These are phyloP conservation scores for Gobio occitaniae DNA, from an alignment of 2,797 vertebrate genomes.

Conservation along the genomic window DNA sequence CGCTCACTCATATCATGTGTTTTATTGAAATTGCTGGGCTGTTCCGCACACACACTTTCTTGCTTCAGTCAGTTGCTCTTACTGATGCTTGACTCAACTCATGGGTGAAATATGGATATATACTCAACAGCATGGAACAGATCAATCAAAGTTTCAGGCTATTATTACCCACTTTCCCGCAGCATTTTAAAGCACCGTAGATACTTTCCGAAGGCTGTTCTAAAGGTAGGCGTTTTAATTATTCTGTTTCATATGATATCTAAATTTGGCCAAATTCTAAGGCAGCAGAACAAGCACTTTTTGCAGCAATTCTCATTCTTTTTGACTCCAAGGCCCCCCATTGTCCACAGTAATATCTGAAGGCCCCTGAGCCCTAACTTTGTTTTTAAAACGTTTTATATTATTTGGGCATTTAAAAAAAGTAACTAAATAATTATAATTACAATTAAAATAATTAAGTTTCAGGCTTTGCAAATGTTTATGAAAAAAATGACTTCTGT, in stretches of 20 bases:
- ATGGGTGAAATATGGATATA: conserved; percentile 26
- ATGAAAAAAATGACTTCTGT: too few species aligned
- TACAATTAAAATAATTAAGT: background rate
- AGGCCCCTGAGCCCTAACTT: background rate
- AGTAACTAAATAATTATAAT: background rate
- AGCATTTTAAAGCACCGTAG: background rate
- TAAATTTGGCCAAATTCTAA: background rate
- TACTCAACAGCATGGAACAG: conserved; percentile 1
- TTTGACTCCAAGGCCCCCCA: background rate
- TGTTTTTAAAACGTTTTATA: background rate
- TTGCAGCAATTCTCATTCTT: background rate
- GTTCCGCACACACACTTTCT: conserved; percentile 59
- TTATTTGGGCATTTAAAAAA: background rate
- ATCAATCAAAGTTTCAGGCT: background rate
- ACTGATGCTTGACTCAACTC: conserved; percentile 57
- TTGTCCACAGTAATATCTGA: background rate
- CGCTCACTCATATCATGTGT: conserved; percentile 69
- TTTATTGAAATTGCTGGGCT: conserved; percentile 66
- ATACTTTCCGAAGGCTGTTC: background rate
- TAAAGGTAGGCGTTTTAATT: background rate
- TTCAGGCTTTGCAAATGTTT: too few species aligned
- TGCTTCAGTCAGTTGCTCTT: conserved; percentile 49
- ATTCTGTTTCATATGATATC: background rate
- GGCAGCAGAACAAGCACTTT: background rate
- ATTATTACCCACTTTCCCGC: background rate